A percentile compares a stretch with the other conserved stretches of the same genome.
These are phyloP conservation scores for Pipistrellus nathusii DNA, from an alignment of 2,797 vertebrate species.

Conservation along the genomic window DNA sequence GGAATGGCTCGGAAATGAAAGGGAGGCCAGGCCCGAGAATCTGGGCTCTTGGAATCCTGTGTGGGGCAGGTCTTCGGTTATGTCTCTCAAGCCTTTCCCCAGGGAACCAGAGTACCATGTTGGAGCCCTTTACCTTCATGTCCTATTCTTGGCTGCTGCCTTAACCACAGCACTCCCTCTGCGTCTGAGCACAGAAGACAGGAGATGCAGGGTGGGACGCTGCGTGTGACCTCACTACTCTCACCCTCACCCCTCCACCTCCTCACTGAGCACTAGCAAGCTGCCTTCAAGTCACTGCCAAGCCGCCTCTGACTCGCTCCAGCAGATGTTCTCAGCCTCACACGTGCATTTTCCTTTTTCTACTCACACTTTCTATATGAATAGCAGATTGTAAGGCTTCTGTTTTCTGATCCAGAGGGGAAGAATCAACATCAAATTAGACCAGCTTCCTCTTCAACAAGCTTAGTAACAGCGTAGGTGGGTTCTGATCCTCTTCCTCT, in stretches of 20 bases:
- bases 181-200: background rate
- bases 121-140: background rate
- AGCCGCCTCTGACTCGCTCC: conserved; percentile 69
- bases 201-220: conserved; percentile 1
- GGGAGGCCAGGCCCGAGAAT: background rate
- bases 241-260: background rate
- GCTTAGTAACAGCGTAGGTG: conserved; percentile 71
- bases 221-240: conserved; percentile 1
- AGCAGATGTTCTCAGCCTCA: conserved; percentile 87
- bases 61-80: background rate
- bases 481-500: conserved; percentile 70
- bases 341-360: conserved; percentile 80
- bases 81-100: background rate
- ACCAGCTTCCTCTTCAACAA: conserved; percentile 73
- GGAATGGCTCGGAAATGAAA: conserved; percentile 14
- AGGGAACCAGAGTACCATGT: background rate
- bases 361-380: conserved; percentile 86
- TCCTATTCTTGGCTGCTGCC: background rate
- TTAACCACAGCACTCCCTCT: background rate
- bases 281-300: conserved; percentile 55
- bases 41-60: conserved; percentile 37
- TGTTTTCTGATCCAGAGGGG: conserved; percentile 78
- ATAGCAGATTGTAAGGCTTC: conserved; percentile 84
- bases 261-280: conserved; percentile 11
- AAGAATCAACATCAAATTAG: conserved; percentile 75